These are phyloP conservation scores for Prosopocoilus inquinatus DNA, from an alignment of 2,888 invertebrate genomes.

Conservation along the genomic window DNA sequence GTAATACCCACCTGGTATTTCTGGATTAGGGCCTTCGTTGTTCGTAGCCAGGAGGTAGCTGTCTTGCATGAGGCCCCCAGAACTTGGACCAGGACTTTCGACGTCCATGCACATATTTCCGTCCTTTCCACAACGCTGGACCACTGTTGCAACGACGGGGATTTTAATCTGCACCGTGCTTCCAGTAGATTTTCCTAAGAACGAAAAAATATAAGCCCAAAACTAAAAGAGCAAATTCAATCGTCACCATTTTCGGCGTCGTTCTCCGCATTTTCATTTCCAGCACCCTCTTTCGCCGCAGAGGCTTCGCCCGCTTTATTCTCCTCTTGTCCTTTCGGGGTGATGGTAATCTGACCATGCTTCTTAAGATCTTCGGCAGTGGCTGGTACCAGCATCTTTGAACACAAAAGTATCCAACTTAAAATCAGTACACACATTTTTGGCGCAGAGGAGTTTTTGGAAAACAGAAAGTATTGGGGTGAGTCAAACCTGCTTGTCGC, in stretches of 20 bases:
- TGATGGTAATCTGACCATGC: conserved; percentile 60
- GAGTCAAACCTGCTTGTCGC: conserved; percentile 47
- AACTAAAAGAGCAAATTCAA: neutral
- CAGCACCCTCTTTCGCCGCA: neutral
- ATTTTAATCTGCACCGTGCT: conserved; percentile 48
- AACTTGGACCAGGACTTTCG: conserved; percentile 45
- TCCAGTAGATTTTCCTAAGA: conserved; percentile 21
- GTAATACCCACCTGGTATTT: neutral
- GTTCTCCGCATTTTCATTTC: neutral
- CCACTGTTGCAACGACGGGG: conserved; percentile 50
- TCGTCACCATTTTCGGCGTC: conserved; percentile 6
- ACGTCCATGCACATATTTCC: conserved; percentile 46
- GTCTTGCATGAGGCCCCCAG: conserved; percentile 24
- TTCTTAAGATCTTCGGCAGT: conserved; percentile 68
- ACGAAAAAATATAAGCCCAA: too few species aligned
- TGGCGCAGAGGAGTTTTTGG: too few species aligned
- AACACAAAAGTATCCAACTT: conserved; percentile 5
- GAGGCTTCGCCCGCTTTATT: conserved; percentile 6
- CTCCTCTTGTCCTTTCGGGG: conserved; percentile 28
- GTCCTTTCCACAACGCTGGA: conserved; percentile 43
- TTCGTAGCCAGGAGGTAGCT: conserved; percentile 24
- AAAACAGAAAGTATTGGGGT: neutral
- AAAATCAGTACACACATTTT: neutral
- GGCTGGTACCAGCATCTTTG: conserved; percentile 69
- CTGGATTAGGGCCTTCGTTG: neutral